Evolutionary conservation across 2,888 invertebrate genomes (phyloP).

Genomic region (Microctonus brassicae): DNA sequence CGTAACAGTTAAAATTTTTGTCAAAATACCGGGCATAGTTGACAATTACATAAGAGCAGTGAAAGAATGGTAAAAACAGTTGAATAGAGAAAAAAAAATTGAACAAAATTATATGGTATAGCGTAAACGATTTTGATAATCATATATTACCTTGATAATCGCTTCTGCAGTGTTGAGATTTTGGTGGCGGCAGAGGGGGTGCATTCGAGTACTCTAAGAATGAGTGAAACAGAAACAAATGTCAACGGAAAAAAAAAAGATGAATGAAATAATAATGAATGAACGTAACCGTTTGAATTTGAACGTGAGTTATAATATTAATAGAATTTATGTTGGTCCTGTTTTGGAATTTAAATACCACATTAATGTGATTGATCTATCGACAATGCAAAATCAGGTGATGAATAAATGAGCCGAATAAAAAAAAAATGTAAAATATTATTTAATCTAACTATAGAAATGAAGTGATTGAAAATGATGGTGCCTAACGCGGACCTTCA

Average conservation of each 20-base stretch:
- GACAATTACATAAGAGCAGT: neutral
- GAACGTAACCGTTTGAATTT: neutral
- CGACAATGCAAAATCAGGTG: neutral
- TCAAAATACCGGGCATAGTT: neutral
- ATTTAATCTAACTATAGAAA: neutral
- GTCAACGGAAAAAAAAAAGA: conserved; percentile 44
- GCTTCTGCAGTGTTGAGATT: conserved; percentile 67
- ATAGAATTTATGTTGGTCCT: neutral
- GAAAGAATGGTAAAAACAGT: neutral
- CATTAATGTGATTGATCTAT: neutral
- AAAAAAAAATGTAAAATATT: neutral
- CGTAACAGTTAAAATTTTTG: neutral
- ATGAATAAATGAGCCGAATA: neutral
- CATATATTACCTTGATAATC: conserved; percentile 65
- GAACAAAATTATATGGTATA: conserved; percentile 25
- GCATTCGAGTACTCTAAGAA: conserved; percentile 68
- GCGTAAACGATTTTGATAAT: conserved; percentile 32
- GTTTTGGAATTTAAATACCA: neutral
- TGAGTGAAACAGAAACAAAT: conserved; percentile 49
- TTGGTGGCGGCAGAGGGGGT: conserved; percentile 67
- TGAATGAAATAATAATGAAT: conserved; percentile 5
- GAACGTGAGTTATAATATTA: neutral
- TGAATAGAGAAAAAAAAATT: neutral
- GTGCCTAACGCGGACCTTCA: conserved; percentile 74
- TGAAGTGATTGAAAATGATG: conserved; percentile 25